A percentile compares a stretch with the other conserved stretches of the same genome.
phyloP scores from a whole-genome alignment of 2,113 vertebrate genomes.

The Larimichthys polyactis region DNA sequence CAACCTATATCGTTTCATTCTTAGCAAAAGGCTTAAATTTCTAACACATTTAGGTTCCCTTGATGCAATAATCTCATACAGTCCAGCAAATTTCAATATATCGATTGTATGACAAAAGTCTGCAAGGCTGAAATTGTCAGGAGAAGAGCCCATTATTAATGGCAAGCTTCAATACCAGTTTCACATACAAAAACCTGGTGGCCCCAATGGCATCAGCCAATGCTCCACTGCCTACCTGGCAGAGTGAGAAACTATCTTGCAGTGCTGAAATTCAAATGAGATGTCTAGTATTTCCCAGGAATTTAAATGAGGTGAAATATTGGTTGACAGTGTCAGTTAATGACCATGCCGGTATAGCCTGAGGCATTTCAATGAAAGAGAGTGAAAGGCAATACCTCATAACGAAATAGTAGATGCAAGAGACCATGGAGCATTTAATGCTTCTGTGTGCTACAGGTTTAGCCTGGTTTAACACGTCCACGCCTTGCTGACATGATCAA shows the following conservation, averaged over 20 bases:
- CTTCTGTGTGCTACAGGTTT: background rate
- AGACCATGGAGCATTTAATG: slow-evolving; percentile 6
- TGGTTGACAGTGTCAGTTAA: slow-evolving; percentile 36
- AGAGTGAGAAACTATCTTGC: slow-evolving; percentile 42
- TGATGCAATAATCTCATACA: background rate
- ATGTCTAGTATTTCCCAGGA: slow-evolving; percentile 17
- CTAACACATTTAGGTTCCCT: background rate
- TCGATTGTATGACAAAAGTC: background rate
- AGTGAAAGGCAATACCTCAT: background rate
- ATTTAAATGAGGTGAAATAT: slow-evolving; percentile 50
- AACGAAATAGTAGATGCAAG: slow-evolving; percentile 33
- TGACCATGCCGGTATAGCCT: background rate
- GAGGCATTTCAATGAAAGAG: slow-evolving; percentile 31
- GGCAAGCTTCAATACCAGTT: slow-evolving; percentile 19
- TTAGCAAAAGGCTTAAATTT: slow-evolving; percentile 1
- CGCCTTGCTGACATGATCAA: background rate
- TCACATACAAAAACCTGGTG: slow-evolving; percentile 14
- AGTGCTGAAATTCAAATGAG: slow-evolving; percentile 52
- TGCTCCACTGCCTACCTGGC: slow-evolving; percentile 34
- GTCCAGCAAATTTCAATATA: slow-evolving; percentile 14
- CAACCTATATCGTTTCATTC: background rate
- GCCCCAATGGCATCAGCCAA: background rate
- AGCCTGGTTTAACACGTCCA: background rate
- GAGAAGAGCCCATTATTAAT: slow-evolving; percentile 20
- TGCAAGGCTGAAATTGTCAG: background rate